A percentile compares a stretch with the other conserved stretches of the same genome.
Evolutionary conservation across 2,888 invertebrate species (phyloP).

Genomic region (Archips crataeganus): DNA sequence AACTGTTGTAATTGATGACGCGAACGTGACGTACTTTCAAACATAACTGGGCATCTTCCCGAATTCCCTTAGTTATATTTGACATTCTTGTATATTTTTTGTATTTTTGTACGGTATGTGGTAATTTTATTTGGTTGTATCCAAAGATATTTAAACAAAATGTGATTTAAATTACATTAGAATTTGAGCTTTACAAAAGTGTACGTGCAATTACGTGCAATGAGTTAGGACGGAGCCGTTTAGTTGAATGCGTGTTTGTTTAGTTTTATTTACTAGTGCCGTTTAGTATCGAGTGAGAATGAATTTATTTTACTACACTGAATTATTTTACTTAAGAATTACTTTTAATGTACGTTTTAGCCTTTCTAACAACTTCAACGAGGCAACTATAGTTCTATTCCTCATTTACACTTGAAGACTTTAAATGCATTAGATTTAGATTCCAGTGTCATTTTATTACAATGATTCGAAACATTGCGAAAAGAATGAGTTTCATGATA

Average conservation of each 20-base stretch:
- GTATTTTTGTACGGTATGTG: slow-evolving; percentile 81
- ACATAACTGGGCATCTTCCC: slow-evolving; percentile 46
- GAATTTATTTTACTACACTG: slow-evolving; percentile 48
- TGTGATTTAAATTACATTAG: slow-evolving; percentile 82
- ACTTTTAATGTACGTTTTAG: slow-evolving; percentile 31
- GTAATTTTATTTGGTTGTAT: slow-evolving; percentile 82
- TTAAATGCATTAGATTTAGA: slow-evolving; percentile 23
- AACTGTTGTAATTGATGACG: slow-evolving; percentile 35
- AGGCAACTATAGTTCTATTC: slow-evolving; percentile 23
- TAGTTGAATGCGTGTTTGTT: slow-evolving; percentile 63
- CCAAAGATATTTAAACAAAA: slow-evolving; percentile 84
- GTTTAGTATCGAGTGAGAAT: slow-evolving; percentile 50
- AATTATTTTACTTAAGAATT: slow-evolving; percentile 42
- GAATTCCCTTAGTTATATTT: slow-evolving; percentile 60
- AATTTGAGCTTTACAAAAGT: slow-evolving; percentile 81
- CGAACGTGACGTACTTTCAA: slow-evolving; percentile 47
- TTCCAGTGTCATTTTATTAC: slow-evolving; percentile 7
- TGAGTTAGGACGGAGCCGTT: slow-evolving; percentile 63
- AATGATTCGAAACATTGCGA: background rate
- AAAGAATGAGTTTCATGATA: background rate
- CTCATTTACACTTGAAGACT: slow-evolving; percentile 12
- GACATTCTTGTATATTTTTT: slow-evolving; percentile 80
- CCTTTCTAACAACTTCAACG: slow-evolving; percentile 1
- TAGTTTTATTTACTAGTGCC: slow-evolving; percentile 60
- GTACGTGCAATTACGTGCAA: slow-evolving; percentile 78